Evolutionary conservation across 2,797 vertebrate genomes (phyloP).

Genomic region (Psittacula echo): DNA sequence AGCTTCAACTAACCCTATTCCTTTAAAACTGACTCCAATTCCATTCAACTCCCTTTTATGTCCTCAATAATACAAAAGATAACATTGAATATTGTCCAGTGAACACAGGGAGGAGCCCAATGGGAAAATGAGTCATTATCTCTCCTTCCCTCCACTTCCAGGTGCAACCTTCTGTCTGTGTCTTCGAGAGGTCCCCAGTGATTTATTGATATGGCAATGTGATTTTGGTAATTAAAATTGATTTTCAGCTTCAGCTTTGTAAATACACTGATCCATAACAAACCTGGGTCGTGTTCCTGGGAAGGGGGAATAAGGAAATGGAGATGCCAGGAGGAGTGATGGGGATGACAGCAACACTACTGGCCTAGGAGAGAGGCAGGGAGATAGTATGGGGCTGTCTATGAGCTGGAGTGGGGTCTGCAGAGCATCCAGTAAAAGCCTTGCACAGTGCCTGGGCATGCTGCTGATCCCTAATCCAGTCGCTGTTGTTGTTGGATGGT

Average conservation of each 20-base stretch:
- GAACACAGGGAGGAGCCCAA: neutral
- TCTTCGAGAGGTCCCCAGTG: neutral
- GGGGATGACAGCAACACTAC: neutral
- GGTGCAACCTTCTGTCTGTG: slow-evolving; percentile 60
- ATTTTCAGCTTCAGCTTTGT: slow-evolving; percentile 75
- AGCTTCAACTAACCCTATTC: slow-evolving; percentile 21
- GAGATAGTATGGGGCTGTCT: neutral
- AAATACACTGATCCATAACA: slow-evolving; percentile 60
- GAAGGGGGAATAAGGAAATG: neutral
- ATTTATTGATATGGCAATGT: slow-evolving; percentile 69
- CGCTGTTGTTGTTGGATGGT: neutral
- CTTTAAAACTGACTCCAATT: slow-evolving; percentile 27
- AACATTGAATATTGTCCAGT: slow-evolving; percentile 35
- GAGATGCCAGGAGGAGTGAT: neutral
- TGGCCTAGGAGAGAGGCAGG: neutral
- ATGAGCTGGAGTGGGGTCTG: neutral
- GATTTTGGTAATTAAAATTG: slow-evolving; percentile 83
- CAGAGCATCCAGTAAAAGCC: neutral
- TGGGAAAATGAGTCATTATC: slow-evolving; percentile 53
- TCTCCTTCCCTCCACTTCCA: slow-evolving; percentile 23
- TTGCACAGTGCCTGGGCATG: neutral
- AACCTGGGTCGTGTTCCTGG: slow-evolving; percentile 49
- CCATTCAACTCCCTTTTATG: neutral
- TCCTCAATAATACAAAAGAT: slow-evolving; percentile 46
- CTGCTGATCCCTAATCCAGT: neutral